These are phyloP conservation scores for Tringa solitaria DNA, from an alignment of 2,113 vertebrate species.

Conservation along the genomic window DNA sequence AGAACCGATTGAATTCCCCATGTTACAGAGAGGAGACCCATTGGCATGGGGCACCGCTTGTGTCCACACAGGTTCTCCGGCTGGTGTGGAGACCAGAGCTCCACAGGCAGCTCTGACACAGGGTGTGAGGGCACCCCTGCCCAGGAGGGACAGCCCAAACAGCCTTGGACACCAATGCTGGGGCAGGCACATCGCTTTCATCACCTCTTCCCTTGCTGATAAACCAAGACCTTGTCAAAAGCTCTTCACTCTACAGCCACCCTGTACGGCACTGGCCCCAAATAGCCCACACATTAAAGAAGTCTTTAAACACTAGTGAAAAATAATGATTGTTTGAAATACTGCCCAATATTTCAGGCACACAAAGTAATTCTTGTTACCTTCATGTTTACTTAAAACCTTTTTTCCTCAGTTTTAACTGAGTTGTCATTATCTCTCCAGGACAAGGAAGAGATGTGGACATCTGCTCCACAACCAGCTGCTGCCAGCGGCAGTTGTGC, in stretches of 20 bases:
- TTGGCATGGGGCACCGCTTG: too few relatives aligned
- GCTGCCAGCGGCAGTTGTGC: not conserved
- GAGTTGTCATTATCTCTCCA: not conserved
- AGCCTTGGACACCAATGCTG: accelerated
- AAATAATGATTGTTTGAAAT: accelerated
- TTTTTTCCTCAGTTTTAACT: not conserved
- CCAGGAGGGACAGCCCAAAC: not conserved
- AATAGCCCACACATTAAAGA: accelerated
- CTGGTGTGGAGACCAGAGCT: not conserved
- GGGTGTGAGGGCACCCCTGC: not conserved
- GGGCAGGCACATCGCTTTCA: accelerated
- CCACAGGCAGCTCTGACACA: not conserved
- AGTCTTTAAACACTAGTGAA: not conserved
- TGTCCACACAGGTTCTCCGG: not conserved
- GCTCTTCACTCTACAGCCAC: not conserved
- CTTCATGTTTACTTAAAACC: accelerated
- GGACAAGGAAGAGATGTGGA: not conserved
- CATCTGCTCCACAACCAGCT: not conserved
- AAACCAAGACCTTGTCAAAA: not conserved
- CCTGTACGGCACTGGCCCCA: accelerated
- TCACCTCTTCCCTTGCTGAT: not conserved
- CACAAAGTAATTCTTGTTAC: not conserved
- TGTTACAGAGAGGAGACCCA: not conserved
- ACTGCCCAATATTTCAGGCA: not conserved
- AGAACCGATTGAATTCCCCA: too few relatives aligned